Base-by-base conservation (phyloP, 2,113 vertebrate species). In the Grus americana region DNA sequence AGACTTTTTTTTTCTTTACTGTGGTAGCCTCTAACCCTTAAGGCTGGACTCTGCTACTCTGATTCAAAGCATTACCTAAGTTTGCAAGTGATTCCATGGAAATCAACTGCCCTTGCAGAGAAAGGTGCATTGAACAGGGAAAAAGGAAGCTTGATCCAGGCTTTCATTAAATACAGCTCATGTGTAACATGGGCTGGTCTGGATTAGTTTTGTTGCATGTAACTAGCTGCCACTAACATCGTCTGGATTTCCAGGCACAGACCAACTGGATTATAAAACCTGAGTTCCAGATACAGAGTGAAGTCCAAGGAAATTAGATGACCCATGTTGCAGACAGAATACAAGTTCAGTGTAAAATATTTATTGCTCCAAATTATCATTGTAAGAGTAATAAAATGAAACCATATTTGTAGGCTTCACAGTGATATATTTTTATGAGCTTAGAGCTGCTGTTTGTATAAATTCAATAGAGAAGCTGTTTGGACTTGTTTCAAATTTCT, bases 391-490 rank as follows among this genome's bases (percentile, higher is more conserved):
- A 95, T 97, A 95, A 96, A 97, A 91, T 82, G 84, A 95, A 97
- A 74, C 66, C 78, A 66, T 95, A 92, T 95, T 97, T 97, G 89
- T 88, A 91, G 93, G 84, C 82, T 95, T 93, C 91, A 94, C 66
- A 92, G 74, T 95, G 96, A 97, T 96, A 90, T 90, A 97, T 94
- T 96, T 97, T 97, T 97, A 97, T 92, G 88, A 96, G 82, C 86
- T 92, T 88, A 67, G 82, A 94, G 79, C 54, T 94, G 65, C 70
- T 92, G 82, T 83, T 96, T 92, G 66, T 96, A 73, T 94, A 96
- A 96, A 97, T 97, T 96, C 93, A 96, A 89, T 90, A 95, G 75
- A 96, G 68, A 95, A 97, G 79, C 90, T 93, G 72, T 94, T 97
- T 96, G 94, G 94, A 97, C 70, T 95, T 95, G 93, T 92, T 96